phyloP scores from a whole-genome alignment of 2,113 vertebrate genomes.

The Dicentrarchus labrax region DNA sequence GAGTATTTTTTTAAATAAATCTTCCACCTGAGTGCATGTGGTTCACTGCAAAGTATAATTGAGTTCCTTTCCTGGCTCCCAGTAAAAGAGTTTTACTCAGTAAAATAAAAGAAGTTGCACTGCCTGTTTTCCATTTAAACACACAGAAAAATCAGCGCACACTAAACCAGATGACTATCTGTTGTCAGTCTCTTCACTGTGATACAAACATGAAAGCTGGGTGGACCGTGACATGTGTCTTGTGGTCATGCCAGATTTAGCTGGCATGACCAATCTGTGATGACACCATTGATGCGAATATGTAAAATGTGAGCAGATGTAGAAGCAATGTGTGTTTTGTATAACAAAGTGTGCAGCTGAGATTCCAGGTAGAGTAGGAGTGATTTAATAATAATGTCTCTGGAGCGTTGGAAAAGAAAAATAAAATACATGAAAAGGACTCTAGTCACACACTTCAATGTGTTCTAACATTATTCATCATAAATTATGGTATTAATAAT shows the following conservation, averaged over 20 bases:
- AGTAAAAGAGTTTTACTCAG: conserved; percentile 13
- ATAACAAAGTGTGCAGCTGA: conserved; percentile 12
- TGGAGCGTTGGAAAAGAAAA: background rate
- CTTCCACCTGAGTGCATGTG: conserved; percentile 19
- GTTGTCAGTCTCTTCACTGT: conserved; percentile 51
- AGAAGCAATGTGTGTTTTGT: conserved; percentile 34
- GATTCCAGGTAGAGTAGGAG: conserved; percentile 14
- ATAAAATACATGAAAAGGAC: no score
- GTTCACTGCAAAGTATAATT: conserved; percentile 12
- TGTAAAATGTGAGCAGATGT: conserved; percentile 60
- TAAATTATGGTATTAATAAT: background rate
- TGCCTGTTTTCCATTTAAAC: conserved; percentile 59
- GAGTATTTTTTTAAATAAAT: conserved; percentile 39
- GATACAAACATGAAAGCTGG: conserved; percentile 62
- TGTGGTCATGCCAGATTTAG: conserved; percentile 52
- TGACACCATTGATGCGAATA: conserved; percentile 56
- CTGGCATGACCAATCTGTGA: conserved; percentile 54
- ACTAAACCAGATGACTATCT: conserved; percentile 58
- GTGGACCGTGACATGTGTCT: conserved; percentile 58
- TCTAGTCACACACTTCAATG: no score
- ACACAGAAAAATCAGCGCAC: conserved; percentile 26
- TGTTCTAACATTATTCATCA: background rate
- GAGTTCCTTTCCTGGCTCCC: conserved; percentile 9
- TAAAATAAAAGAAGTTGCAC: conserved; percentile 24
- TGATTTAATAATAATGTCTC: conserved; percentile 7